These are phyloP conservation scores for Micromesistius poutassou DNA, from an alignment of 2,797 vertebrate genomes.

Conservation along the genomic window DNA sequence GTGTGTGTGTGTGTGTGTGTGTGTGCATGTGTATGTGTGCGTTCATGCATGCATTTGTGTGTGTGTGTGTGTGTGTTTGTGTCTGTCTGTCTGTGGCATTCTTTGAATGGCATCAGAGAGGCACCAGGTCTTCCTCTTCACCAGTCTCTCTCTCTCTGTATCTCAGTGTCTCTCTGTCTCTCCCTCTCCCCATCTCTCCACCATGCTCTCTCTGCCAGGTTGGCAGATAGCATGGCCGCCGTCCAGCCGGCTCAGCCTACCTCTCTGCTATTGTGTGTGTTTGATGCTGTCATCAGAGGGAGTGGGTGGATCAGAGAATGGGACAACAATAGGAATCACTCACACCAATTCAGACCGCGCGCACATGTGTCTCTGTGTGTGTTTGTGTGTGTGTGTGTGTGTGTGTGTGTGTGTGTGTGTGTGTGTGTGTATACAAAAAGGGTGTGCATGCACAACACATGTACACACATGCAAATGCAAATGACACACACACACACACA, in stretches of 20 bases:
- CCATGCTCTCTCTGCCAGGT: constrained; percentile 33
- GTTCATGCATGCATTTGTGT: not conserved
- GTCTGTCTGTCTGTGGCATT: constrained; percentile 18
- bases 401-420: not conserved
- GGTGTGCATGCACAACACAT: not conserved
- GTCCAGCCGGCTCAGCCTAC: constrained; percentile 11
- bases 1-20: constrained; percentile 10
- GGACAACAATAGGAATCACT: constrained; percentile 16
- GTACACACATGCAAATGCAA: not conserved
- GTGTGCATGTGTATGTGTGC: constrained; percentile 5
- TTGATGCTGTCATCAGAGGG: constrained; percentile 33
- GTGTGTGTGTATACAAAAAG: not conserved
- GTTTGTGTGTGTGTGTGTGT: not conserved
- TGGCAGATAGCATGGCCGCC: constrained; percentile 17
- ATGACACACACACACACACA: not conserved
- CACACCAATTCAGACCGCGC: not conserved
- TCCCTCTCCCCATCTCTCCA: constrained; percentile 20
- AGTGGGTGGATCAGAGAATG: constrained; percentile 1
- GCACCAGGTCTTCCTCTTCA: constrained; percentile 28
- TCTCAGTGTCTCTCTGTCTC: constrained; percentile 16
- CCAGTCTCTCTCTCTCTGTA: constrained; percentile 18
- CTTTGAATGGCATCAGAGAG: constrained; percentile 54
- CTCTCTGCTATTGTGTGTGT: constrained; percentile 11
- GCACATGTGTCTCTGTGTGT: not conserved
- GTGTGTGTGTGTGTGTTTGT: constrained; percentile 6